A percentile compares a stretch with the other conserved stretches of the same genome.
Conservation (phyloP, 2,797 vertebrate genomes). For the Cebuella pygmaea region DNA sequence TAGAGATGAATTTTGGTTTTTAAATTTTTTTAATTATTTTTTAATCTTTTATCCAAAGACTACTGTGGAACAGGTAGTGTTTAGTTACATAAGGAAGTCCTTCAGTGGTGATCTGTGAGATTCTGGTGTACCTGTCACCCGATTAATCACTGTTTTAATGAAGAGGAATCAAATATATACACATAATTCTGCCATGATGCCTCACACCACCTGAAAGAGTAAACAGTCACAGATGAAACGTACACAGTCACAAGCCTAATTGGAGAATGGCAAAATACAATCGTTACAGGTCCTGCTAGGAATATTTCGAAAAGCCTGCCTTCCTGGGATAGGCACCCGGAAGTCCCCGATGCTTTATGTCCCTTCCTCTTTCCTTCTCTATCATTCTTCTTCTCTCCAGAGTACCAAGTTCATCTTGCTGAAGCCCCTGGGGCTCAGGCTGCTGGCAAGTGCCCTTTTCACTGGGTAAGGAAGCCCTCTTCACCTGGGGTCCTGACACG, state of each 20-base stretch:
- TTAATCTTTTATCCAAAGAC: too few relatives aligned
- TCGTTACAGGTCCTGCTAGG: neutral
- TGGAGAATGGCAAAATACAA: neutral
- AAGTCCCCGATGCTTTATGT: neutral
- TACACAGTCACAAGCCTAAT: neutral
- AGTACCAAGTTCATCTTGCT: neutral
- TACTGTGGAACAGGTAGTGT: too few relatives aligned
- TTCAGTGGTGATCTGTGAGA: too few relatives aligned
- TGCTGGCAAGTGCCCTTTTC: neutral
- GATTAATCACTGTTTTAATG: neutral
- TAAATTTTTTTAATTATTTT: too few relatives aligned
- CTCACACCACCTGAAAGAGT: neutral
- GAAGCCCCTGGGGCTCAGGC: neutral
- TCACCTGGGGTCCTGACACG: neutral
- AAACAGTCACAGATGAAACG: neutral
- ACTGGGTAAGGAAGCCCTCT: neutral
- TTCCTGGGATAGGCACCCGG: neutral
- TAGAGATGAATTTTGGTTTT: too few relatives aligned
- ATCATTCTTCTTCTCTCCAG: neutral
- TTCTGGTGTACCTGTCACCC: too few relatives aligned
- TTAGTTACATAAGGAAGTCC: too few relatives aligned
- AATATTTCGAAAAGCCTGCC: neutral
- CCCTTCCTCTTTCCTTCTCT: neutral
- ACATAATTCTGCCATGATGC: neutral
- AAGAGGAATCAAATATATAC: neutral